Base-by-base conservation (phyloP, 2,797 vertebrate species). In the Peromyscus aztecus region DNA sequence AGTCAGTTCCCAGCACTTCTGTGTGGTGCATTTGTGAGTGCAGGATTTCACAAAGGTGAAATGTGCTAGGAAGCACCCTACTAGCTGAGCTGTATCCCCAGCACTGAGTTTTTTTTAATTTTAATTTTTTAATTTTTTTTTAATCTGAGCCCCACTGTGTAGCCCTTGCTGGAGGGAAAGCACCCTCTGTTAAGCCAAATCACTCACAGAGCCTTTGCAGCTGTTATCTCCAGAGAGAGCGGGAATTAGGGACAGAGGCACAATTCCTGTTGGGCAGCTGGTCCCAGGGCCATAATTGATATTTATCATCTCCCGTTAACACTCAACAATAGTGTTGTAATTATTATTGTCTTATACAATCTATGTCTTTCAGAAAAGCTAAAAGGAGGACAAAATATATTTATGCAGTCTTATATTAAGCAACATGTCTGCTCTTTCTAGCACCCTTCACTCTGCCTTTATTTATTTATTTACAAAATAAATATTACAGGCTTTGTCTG, bases 231-330 rank as follows among this genome's bases (percentile, higher is more conserved):
- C 82, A 40, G 40, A 75, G 57, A 37, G 6, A 17, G 19, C 78
- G 37, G 73, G 31, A 59, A 49, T 90, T 21, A 16, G 76, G 43
- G 19, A 76, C 61, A 76, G n/a, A 87, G 9, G 24, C 27, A 43
- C 27, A 43, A 21, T 43, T 87, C 82, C 75, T 90, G 76, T 65
- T 59, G 49, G 37, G 40, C 89, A 71, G 69, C 89, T 96, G 83
- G 67, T 69, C 49, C 71, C 77, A 91, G 61, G 65, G 61, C 52
- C 83, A 63, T 91, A 61, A 77, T 17, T 94, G 77, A 59, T 88
- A 83, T 77, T 83, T 87, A 94, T 52, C 67, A 75, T 96, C 69
- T 69, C 49, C 49, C 27, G 94, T 67, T 69, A 82, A 88, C 29
- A 91, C 6, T 11, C 77, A 85, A 63, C 61, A 88, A 83, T 52